Evolutionary conservation across 2,797 vertebrate species (phyloP), one percentile per base, ranked within the genome.

Genomic region (Dallia pectoralis): DNA sequence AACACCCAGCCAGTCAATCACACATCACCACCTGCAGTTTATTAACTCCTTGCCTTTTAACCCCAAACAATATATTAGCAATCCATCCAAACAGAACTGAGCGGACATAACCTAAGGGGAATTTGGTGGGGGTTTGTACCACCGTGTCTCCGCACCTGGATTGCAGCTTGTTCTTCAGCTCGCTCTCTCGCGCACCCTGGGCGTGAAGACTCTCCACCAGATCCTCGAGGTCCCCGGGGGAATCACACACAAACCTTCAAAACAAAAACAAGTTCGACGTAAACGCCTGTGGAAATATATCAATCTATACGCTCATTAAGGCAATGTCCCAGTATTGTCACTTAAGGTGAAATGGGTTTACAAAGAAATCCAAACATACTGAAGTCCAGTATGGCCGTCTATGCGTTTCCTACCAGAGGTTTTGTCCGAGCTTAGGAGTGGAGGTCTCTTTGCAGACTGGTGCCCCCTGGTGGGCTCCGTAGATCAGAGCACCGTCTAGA

Each of bases 401-500:
- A 11, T 67, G 18, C 49, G 48, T 40, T 5, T 40, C 88, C 36
- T 89, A 99, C 98, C 98, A 99, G 81, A 99, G 91, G 84, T 99
- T 99, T 85, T 99, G 98, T 71, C 98, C 97, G 87, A 96, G 96
- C 70, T 99, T 99, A 66, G 98, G 98, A 32, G 91, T 74, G 0
- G 96, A 97, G 29, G 93, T 98, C 92, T 98, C 97, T 14, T 95
- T 88, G 4, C 93, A 93, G n/a, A 92, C 19, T 75, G 90, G 67
- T 2, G 81, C 82, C 71, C 91, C 92, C 27, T 94, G 93, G 12
- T 80, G 81, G 82, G 82, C 86, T 68, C 80, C 86, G 33, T 94
- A 92, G 69, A 84, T 94, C 73, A 89, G 67, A 72, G 87, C 87
- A 83, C 91, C 81, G 0, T 94, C 93, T 3, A 93, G 78, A 64